Base-by-base conservation (phyloP, 1,140 invertebrate species). In the Procambarus virginalis region DNA sequence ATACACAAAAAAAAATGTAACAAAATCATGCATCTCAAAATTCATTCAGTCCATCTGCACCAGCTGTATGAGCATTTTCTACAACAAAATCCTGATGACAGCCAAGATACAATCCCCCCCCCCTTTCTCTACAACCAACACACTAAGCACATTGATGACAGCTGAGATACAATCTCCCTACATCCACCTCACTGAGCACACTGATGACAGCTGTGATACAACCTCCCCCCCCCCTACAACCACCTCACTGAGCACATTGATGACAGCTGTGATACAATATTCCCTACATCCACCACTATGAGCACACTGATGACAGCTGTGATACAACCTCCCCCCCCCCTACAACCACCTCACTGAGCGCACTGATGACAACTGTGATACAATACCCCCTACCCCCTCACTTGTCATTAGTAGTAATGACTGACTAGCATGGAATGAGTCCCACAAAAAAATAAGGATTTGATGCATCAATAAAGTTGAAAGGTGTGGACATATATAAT, bases 381-480 rank as follows among this genome's bases (percentile, higher is more conserved):
- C 34, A 34, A 34, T 34, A 34, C 34, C 34, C n/a, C n/a, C n/a
- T n/a, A n/a, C n/a, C n/a, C 34, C 34, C 34, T 34, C 34, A 34
- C 34, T 34, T 34, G 34, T 34, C 34, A 34, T 34, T 34, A 34
- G 51, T 51, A 58, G 79, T 55, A 64, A 73, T 58, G 51, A 86
- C 73, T 86, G 84, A 86, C 84, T 86, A 86, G 84, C 73, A 86
- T 86, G 76, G 76, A 86, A 78, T 86, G 84, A 86, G 77, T 73
- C 84, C 84, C 84, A 58, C 75, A 58, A 51, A 86, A 86, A 78
- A 64, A 85, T 85, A 9, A 55, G 78, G 45, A 86, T 60, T 46
- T 60, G 73, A 86, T 86, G 84, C 60, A 86, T 55, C 55, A 55
- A 51, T 77, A 60, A 78, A 78, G 73, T 78, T 76, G 55, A 76